Evolutionary conservation across 2,797 vertebrate genomes (phyloP).

Genomic region (Potorous gilbertii): DNA sequence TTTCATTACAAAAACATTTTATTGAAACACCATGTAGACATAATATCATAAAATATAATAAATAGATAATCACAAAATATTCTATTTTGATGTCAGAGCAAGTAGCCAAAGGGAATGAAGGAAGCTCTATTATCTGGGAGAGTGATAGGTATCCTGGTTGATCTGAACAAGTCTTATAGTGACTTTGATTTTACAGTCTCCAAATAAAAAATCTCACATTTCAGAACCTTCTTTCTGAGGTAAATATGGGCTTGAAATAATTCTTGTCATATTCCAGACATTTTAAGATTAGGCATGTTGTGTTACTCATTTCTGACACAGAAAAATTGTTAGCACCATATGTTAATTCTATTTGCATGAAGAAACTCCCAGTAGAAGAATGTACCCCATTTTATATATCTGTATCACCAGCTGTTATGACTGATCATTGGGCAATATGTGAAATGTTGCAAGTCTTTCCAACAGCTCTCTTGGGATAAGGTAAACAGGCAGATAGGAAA

Average conservation of each 20-base stretch:
- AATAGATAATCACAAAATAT: neutral
- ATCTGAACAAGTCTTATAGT: neutral
- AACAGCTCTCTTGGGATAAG: neutral
- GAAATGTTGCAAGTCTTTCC: neutral
- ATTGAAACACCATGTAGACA: neutral
- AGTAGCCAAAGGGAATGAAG: neutral
- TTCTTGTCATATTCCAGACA: slow-evolving; percentile 7
- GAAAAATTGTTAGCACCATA: neutral
- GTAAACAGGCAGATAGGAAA: neutral
- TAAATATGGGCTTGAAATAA: neutral
- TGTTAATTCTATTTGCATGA: slow-evolving; percentile 29
- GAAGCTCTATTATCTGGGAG: neutral
- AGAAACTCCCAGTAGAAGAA: slow-evolving; percentile 41
- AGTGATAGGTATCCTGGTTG: neutral
- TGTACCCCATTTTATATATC: neutral
- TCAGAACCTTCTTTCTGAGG: slow-evolving; percentile 27
- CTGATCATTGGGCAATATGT: neutral
- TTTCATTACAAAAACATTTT: neutral
- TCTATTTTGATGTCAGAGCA: neutral
- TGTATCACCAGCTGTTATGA: slow-evolving; percentile 31
- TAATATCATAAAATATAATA: neutral
- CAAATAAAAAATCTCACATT: slow-evolving; percentile 2
- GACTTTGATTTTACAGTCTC: neutral
- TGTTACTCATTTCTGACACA: slow-evolving; percentile 23
- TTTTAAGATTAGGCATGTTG: neutral